phyloP scores from a whole-genome alignment of 92 coral and sea anemone genomes.

The Galaxea fascicularis region DNA sequence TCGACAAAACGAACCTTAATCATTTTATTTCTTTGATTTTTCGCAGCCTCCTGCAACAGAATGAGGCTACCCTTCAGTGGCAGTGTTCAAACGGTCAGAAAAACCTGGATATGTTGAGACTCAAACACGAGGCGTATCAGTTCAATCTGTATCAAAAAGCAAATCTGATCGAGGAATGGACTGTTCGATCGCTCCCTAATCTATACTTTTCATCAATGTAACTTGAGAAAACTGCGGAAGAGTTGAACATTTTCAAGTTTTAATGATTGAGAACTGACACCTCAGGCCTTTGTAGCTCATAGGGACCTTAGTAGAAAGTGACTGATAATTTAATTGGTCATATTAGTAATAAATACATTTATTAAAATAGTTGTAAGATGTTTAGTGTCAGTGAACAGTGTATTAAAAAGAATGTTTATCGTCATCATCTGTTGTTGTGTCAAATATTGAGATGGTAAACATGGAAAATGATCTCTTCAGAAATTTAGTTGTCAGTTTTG shows the following conservation, averaged over 20 bases:
- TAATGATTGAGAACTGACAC: neutral
- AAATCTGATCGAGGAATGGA: constrained; percentile 1
- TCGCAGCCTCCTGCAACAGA: constrained; percentile 16
- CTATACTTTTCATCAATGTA: neutral
- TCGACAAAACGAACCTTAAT: too few relatives aligned
- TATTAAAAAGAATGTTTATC: neutral
- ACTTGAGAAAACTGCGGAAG: neutral
- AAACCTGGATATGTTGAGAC: constrained; percentile 1
- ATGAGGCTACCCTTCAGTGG: constrained; percentile 3
- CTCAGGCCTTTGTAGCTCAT: neutral
- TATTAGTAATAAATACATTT: too few relatives aligned
- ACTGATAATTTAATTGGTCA: neutral
- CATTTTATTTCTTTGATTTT: neutral
- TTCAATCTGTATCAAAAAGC: neutral
- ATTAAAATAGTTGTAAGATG: too few relatives aligned
- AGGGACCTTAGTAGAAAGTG: neutral
- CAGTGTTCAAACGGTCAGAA: neutral
- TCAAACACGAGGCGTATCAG: constrained; percentile 25
- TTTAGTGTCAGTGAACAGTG: neutral
- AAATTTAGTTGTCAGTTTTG: neutral
- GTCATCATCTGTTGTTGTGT: neutral
- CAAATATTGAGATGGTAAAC: neutral
- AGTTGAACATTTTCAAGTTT: neutral
- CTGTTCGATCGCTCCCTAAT: constrained; percentile 4
- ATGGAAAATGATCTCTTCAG: neutral